Conservation (phyloP, 2,888 invertebrate genomes). For the Amiota communis region DNA sequence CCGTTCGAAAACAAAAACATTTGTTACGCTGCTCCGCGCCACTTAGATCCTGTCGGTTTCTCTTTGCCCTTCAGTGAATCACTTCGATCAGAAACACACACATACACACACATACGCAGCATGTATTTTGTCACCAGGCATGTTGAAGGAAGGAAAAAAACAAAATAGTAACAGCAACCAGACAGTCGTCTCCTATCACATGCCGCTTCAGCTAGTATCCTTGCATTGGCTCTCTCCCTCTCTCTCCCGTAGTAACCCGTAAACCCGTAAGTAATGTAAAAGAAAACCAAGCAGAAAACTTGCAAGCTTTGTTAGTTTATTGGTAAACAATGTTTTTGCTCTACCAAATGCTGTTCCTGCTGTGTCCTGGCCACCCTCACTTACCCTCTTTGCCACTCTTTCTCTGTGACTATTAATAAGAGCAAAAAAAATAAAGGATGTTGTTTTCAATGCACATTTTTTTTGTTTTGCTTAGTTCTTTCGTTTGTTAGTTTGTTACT, state of each 20-base stretch:
- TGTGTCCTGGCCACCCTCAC: neutral
- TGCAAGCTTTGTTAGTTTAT: constrained; percentile 26
- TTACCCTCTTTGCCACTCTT: neutral
- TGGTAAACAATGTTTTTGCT: constrained; percentile 32
- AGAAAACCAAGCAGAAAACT: constrained; percentile 21
- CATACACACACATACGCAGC: too few species aligned
- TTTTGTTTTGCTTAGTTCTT: neutral
- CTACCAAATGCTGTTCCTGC: neutral
- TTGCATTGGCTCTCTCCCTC: too few species aligned
- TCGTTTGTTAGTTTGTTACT: neutral
- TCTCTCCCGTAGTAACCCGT: too few species aligned
- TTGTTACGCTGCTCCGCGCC: neutral
- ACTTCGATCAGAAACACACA: too few species aligned
- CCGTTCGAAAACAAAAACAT: constrained; percentile 7
- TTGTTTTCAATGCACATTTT: constrained; percentile 25
- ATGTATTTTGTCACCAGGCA: too few species aligned
- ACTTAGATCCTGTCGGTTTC: neutral
- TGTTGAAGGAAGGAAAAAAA: too few species aligned
- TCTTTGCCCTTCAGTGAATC: neutral
- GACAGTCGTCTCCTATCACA: constrained; percentile 38
- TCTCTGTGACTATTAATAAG: constrained; percentile 16
- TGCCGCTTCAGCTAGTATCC: constrained; percentile 28
- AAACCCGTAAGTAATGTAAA: constrained; percentile 17
- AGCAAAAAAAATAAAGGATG: constrained; percentile 14
- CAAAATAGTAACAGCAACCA: constrained; percentile 37